A percentile compares a stretch with the other conserved stretches of the same genome.
Evolutionary conservation across 2,113 vertebrate genomes (phyloP).

Genomic region (Plotosus lineatus): DNA sequence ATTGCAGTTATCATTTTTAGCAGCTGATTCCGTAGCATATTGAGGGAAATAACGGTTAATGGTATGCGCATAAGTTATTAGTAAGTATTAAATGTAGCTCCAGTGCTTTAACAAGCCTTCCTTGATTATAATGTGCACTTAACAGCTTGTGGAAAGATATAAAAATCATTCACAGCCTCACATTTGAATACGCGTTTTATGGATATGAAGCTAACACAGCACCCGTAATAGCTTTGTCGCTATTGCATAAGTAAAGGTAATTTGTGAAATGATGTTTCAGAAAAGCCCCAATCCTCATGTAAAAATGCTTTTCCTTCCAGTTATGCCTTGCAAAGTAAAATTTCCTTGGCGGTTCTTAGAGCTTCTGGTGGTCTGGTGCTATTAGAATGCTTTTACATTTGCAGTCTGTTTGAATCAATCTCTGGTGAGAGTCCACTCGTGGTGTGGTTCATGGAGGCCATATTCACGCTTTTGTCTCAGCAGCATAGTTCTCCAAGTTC

Average conservation of each 20-base stretch:
- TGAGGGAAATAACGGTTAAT: background rate
- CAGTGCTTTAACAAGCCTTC: background rate
- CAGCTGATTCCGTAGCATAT: background rate
- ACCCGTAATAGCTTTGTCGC: background rate
- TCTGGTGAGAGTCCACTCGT: background rate
- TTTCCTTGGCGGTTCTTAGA: background rate
- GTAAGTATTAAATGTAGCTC: background rate
- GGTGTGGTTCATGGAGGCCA: background rate
- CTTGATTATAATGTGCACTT: conserved; percentile 13
- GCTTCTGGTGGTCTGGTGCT: background rate
- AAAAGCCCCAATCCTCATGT: background rate
- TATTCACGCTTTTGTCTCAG: background rate
- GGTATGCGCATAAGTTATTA: background rate
- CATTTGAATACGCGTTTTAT: conserved; percentile 12
- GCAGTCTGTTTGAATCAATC: background rate
- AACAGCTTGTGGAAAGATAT: background rate
- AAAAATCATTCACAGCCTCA: conserved; percentile 14
- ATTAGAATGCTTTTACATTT: background rate
- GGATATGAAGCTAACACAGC: background rate
- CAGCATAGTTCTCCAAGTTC: too few relatives aligned
- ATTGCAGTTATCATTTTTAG: background rate
- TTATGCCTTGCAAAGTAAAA: background rate
- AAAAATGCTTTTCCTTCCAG: background rate
- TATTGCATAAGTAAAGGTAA: conserved; percentile 1
- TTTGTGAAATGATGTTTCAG: conserved; percentile 8